Conservation (phyloP, 2,888 invertebrate genomes). For the Drosophila setosimentum region DNA sequence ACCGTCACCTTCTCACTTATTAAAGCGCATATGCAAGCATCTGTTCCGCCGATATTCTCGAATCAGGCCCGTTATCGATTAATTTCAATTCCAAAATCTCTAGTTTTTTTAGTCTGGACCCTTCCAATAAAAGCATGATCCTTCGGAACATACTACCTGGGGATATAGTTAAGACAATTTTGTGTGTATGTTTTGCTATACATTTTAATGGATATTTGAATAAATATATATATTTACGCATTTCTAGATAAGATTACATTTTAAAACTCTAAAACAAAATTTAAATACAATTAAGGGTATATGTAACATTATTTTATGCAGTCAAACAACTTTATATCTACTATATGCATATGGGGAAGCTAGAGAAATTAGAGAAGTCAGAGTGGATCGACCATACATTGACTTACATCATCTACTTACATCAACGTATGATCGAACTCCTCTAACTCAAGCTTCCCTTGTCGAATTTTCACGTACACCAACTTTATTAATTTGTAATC, state of each 20-base stretch:
- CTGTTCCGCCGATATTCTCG: no score
- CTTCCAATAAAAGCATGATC: not conserved
- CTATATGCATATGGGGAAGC: not conserved
- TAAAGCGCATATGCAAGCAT: no score
- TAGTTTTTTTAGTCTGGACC: not conserved
- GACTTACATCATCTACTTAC: not conserved
- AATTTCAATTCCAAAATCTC: not conserved
- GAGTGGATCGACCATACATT: not conserved
- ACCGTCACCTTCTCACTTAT: no score
- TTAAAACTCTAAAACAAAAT: not conserved
- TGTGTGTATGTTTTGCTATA: not conserved
- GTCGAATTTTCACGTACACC: not conserved
- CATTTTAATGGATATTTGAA: not conserved
- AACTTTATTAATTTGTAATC: not conserved
- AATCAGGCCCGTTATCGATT: not conserved
- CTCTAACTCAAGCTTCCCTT: not conserved
- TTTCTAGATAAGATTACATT: slow-evolving; percentile 1
- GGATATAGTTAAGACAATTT: not conserved
- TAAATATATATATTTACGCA: not conserved
- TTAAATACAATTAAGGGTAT: slow-evolving; percentile 1
- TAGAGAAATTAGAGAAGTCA: not conserved
- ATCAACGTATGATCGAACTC: not conserved
- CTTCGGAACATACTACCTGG: not conserved
- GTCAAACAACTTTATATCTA: not conserved
- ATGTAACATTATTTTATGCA: slow-evolving; percentile 6